These are phyloP conservation scores for Centrocercus urophasianus DNA, from an alignment of 2,113 vertebrate genomes.

Conservation along the genomic window DNA sequence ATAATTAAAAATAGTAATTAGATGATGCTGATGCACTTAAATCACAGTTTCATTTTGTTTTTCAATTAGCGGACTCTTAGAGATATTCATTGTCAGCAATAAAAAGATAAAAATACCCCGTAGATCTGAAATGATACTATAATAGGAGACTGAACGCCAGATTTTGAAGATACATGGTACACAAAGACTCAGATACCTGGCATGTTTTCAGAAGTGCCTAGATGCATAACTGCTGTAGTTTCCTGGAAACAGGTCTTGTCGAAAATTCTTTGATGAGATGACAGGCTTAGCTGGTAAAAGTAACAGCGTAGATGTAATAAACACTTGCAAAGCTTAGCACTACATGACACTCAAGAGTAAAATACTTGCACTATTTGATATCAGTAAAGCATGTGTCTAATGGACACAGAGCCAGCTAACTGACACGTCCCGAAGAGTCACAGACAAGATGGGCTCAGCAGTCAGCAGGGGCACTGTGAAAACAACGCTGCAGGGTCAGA, in stretches of 20 bases:
- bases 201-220: constrained; percentile 60
- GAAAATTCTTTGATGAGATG: constrained; percentile 62
- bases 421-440: background rate
- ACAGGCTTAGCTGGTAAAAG: constrained; percentile 59
- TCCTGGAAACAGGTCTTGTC: constrained; percentile 56
- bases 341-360: constrained; percentile 36
- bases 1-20: background rate
- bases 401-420: background rate
- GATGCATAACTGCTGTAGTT: constrained; percentile 54
- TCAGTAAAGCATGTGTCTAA: constrained; percentile 1
- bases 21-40: background rate
- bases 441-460: background rate
- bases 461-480: background rate
- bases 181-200: constrained; percentile 37
- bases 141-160: background rate
- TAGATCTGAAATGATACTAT: background rate
- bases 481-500: background rate
- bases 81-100: background rate
- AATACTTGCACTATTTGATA: constrained; percentile 11
- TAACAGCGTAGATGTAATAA: constrained; percentile 23
- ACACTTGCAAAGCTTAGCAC: constrained; percentile 48
- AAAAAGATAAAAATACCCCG: constrained; percentile 4
- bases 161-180: constrained; percentile 26
- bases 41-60: background rate
- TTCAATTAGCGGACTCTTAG: background rate